Evolutionary conservation across 2,113 vertebrate species (phyloP), one percentile per base, ranked within the genome.

Genomic region (Colinus virginianus): DNA sequence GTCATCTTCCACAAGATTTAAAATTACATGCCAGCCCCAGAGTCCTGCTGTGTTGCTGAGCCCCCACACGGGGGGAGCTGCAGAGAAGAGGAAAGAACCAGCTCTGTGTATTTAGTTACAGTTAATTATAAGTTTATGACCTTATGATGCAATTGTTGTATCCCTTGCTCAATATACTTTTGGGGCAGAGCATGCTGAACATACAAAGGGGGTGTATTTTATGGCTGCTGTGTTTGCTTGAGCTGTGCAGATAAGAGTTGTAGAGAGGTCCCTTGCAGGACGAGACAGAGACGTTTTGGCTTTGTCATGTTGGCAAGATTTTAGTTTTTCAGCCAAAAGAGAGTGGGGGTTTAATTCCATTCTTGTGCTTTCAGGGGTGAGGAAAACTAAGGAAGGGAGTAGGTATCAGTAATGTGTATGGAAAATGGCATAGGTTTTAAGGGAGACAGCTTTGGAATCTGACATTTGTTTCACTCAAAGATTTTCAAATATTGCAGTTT

Each of bases 111-210:
- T 58, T 89, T 91, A 74, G 92, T 91, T 83, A 72, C 62, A 88
- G 94, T 84, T 90, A 90, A 91, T 87, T 94, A 93, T 88, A 95
- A 93, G 58, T 95, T 95, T 96, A 96, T 87, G 94, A 94, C 91
- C 94, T 97, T 91, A 89, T 94, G 88, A 94, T 95, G 92, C 82
- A 96, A 87, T 92, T 91, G 92, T 20, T 78, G 45, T 71, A 49
- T 43, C 82, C 59, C 75, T 96, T 93, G 85, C 91, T 94, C 95
- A 90, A 90, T 82, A 94, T 40, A 74, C 68, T 96, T 94, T 85
- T 71, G 75, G 84, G 59, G 53, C 63, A 75, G 81, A 45, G 32
- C 43, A n/a, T 16, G 20, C 55, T 77, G 58, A 72, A 88, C 56
- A 36, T 77, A 81, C 11, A 28, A 61, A 64, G 69, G 49, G 74